Base-by-base conservation (phyloP, 2,797 vertebrate species). In the Diplodus sargus region DNA sequence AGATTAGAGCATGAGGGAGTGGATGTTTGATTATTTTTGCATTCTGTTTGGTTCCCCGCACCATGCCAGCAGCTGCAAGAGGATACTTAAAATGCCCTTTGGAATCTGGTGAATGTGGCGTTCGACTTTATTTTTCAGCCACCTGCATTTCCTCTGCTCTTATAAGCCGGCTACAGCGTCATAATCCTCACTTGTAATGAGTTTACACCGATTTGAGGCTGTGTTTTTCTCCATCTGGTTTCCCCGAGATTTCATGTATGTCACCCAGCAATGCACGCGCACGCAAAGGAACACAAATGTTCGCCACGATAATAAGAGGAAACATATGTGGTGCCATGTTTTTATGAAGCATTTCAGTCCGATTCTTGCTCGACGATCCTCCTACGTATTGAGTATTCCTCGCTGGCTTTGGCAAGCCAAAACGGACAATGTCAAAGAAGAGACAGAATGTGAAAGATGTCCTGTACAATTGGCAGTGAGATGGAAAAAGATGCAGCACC, bases 21-120 rank as follows among this genome's bases (percentile, higher is more conserved):
- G 84, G 84, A 86, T 90, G 89, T 83, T 90, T 92, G 90, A 92
- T 94, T 91, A 89, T 93, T 92, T 91, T 92, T 82, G 78, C 85
- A 84, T 93, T 94, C 87, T 90, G 80, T 89, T 86, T 80, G 70
- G 75, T 85, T 86, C 68, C 64, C 57, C 3, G 28, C 70, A 60
- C 58, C 81, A 65, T 82, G 82, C 83, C 72, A 79, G 84, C 79
- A 82, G 85, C 75, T 86, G 58, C 86, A 78, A 82, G 79, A 34
- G 78, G 83, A 90, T 81, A 79, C 81, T 92, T 88, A 77, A 88
- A 90, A 87, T 89, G 85, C 78, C 76, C 79, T 78, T 87, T 84
- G 64, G 81, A 89, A 83, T 75, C 74, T 73, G 69, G 84, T 87
- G 78, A 90, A 88, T 73, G 76, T 84, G 34, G 51, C 54, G 70